These are phyloP conservation scores for Diplosoma virens DNA, from an alignment of 23 tunicate genomes.

Conservation along the genomic window DNA sequence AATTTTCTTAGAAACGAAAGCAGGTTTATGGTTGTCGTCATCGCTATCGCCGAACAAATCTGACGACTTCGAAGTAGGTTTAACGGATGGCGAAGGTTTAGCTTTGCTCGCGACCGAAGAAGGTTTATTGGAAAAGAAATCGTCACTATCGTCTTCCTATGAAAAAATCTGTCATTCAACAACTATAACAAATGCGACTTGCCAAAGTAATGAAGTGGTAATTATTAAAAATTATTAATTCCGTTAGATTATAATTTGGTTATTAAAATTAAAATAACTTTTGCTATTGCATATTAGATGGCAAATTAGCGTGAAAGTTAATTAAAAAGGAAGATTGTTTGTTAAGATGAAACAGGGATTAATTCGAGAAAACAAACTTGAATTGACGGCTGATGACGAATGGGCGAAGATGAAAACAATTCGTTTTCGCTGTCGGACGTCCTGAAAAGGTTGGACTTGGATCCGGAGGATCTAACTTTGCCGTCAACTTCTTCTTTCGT, in stretches of 20 bases:
- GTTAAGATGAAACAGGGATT: too few species aligned
- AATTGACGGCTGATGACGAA: not conserved
- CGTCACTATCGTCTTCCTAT: constrained; percentile 19
- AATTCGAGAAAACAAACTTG: not conserved
- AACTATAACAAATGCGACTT: not conserved
- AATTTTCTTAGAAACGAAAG: not conserved
- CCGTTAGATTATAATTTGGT: too few species aligned
- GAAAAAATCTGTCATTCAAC: not conserved
- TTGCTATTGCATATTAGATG: too few species aligned
- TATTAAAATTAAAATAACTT: too few species aligned
- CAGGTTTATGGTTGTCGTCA: not conserved
- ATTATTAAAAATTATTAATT: too few species aligned
- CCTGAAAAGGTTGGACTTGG: constrained; percentile 11
- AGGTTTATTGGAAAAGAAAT: constrained; percentile 11
- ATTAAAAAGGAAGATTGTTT: too few species aligned
- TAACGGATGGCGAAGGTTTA: not conserved
- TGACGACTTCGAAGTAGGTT: not conserved
- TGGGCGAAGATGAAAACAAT: not conserved
- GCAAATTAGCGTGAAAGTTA: too few species aligned
- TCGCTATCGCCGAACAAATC: constrained; percentile 2
- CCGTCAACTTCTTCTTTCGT: not conserved
- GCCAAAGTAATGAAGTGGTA: too few species aligned
- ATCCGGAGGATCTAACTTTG: not conserved
- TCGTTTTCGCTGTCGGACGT: constrained; percentile 10
- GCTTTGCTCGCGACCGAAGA: not conserved